Evolutionary conservation across 2,797 vertebrate species (phyloP), one percentile per base, ranked within the genome.

Genomic region (Urocyon cinereoargenteus): DNA sequence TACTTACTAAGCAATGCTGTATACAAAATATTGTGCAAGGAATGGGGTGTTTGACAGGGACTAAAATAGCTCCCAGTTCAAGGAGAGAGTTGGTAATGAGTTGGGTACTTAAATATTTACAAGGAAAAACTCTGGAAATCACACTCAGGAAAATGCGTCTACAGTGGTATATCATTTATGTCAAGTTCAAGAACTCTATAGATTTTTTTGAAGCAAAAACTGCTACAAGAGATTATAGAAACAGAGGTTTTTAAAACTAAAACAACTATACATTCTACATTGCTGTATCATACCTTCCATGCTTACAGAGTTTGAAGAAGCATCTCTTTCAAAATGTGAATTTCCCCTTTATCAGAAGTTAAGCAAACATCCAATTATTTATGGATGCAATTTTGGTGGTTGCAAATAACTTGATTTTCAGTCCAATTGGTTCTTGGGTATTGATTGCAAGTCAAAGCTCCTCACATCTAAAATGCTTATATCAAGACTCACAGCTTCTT

Each of bases 101-200:
- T 83, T 84, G 51, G 24, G 1, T 81, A 28, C n/a, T 61, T 72
- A 83, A 75, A 86, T 75, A 75, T 72, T 86, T 40, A 78, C 62
- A 92, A 40, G 66, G n/a, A 68, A 85, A 87, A 85, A n/a, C 51
- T 87, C 68, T 68, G 14, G 45, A 96, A 96, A 88, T 66, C 72
- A 82, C n/a, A 70, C 13, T 36, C 64, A 53, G 51, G 22, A 90
- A 92, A 90, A 83, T 81, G 24, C 91, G 59, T 40, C n/a, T 78
- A 36, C 1, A 55, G n/a, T 88, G 26, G 49, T 31, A n/a, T 91
- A 53, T n/a, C 1, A 9, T 57, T 88, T 77, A 77, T 15, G 28
- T 40, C 57, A 93, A 79, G 21, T 45, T 87, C 31, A 81, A 68
- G 82, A 94, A 68, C 34, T 53, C 24, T n/a, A 36, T 78, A 53